Percentiles rank a stretch among this genome's conserved stretches.
These are phyloP conservation scores for Actinostola sp. DNA, from an alignment of 92 coral and sea anemone genomes.

Conservation along the genomic window DNA sequence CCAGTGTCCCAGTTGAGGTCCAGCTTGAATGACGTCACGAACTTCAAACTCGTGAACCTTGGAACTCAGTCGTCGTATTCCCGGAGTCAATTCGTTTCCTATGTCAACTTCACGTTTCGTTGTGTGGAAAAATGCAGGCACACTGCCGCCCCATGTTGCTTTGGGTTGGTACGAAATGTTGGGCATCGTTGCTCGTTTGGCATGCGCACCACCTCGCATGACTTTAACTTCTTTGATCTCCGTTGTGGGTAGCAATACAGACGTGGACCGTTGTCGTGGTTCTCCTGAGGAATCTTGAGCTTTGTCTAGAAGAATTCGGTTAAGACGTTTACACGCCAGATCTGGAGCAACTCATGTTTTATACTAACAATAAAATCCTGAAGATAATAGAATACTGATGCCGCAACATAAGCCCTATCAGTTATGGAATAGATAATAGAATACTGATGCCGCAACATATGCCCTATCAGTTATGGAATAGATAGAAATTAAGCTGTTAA, in stretches of 20 bases:
- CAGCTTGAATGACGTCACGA: not conserved
- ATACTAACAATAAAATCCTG: too few species aligned
- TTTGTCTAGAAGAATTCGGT: too few species aligned
- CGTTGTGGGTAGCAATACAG: not conserved
- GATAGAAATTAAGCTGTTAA: too few species aligned
- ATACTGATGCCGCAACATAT: too few species aligned
- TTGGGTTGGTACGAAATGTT: not conserved
- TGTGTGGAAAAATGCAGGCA: conserved; percentile 11
- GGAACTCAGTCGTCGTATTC: not conserved
- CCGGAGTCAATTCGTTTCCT: conserved; percentile 19
- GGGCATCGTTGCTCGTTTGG: conserved; percentile 9
- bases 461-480: too few species aligned
- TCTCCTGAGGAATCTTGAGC: too few species aligned
- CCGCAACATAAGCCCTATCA: too few species aligned
- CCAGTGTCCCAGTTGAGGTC: conserved; percentile 3
- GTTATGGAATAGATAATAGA: too few species aligned
- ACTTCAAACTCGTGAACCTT: conserved; percentile 18
- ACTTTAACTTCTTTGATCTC: conserved; percentile 18
- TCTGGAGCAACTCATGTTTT: too few species aligned
- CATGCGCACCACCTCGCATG: too few species aligned
- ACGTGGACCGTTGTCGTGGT: not conserved
- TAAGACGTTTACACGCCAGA: too few species aligned
- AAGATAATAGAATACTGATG: too few species aligned
- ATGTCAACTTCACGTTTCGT: conserved; percentile 18
- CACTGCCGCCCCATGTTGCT: conserved; percentile 24